phyloP scores from a whole-genome alignment of 1,140 invertebrate genomes.

The Drosophila fuyamai region DNA sequence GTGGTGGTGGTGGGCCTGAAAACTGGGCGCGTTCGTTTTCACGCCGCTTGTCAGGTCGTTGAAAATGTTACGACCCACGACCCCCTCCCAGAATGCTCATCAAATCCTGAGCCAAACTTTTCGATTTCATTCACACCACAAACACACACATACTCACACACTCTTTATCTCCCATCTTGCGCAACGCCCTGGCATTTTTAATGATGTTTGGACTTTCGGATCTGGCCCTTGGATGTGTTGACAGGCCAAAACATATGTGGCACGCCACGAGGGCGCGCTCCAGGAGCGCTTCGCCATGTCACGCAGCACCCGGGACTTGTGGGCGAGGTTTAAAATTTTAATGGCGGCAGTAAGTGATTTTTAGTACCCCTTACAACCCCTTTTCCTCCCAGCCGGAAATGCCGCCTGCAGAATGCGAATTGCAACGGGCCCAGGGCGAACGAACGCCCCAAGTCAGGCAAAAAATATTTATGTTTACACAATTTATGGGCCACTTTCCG shows the following conservation, averaged over 20 bases:
- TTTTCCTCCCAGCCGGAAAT: constrained; percentile 2
- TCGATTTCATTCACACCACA: constrained; percentile 70
- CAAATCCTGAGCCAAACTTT: constrained; percentile 67
- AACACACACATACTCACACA: constrained; percentile 1
- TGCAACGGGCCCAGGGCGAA: constrained; percentile 36
- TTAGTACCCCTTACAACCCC: constrained; percentile 3
- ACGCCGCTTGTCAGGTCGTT: constrained; percentile 60
- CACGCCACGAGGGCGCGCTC: constrained; percentile 94
- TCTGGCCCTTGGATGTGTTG: constrained; percentile 49
- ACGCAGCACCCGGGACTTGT: constrained; percentile 92
- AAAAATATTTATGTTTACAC: constrained; percentile 68
- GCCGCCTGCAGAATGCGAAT: constrained; percentile 28
- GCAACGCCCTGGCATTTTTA: constrained; percentile 58
- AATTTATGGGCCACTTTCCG: constrained; percentile 67
- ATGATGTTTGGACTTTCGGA: constrained; percentile 60
- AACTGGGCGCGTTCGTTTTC: constrained; percentile 86
- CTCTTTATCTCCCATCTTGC: constrained; percentile 35
- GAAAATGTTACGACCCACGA: constrained; percentile 46
- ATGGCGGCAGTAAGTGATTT: constrained; percentile 88
- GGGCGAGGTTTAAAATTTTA: constrained; percentile 92
- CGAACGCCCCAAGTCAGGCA: constrained; percentile 23
- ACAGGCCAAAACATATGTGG: constrained; percentile 93
- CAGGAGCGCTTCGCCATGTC: constrained; percentile 95
- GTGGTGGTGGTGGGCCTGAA: constrained; percentile 90
- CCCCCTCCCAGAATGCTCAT: constrained; percentile 34